Conservation (phyloP, 2,888 invertebrate species). For the Drosophila birchii region DNA sequence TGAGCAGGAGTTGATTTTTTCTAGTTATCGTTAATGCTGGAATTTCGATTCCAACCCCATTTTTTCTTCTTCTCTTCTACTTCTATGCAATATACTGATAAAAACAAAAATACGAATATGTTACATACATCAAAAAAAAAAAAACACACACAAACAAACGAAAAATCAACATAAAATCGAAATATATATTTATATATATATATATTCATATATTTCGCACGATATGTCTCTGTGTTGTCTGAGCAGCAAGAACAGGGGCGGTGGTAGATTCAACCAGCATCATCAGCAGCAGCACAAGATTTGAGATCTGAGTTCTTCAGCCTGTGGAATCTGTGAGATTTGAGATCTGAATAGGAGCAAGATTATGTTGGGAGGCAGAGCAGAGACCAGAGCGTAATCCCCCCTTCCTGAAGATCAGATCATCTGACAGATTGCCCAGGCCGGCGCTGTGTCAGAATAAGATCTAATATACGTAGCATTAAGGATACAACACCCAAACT, state of each 20-base stretch:
- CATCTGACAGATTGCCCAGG: slow-evolving; percentile 2
- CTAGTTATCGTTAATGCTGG: slow-evolving; percentile 76
- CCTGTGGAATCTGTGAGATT: slow-evolving; percentile 2
- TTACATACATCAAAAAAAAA: slow-evolving; percentile 1
- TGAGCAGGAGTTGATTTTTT: slow-evolving; percentile 52
- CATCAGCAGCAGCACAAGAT: slow-evolving; percentile 55
- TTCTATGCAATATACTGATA: slow-evolving; percentile 64
- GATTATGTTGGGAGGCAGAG: slow-evolving; percentile 2
- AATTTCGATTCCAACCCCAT: slow-evolving; percentile 81
- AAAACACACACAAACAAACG: neutral
- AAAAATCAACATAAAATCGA: slow-evolving; percentile 21
- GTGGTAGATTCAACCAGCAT: slow-evolving; percentile 51
- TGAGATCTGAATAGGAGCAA: slow-evolving; percentile 15
- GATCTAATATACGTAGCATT: slow-evolving; percentile 3
- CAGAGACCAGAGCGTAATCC: neutral
- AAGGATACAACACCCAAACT: slow-evolving; percentile 1
- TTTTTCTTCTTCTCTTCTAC: slow-evolving; percentile 77
- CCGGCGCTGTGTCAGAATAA: slow-evolving; percentile 7
- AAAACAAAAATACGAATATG: slow-evolving; percentile 20
- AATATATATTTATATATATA: slow-evolving; percentile 3
- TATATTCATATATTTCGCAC: neutral
- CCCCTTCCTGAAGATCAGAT: slow-evolving; percentile 2
- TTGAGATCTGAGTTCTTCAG: slow-evolving; percentile 22
- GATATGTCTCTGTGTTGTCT: slow-evolving; percentile 41
- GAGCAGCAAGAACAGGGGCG: slow-evolving; percentile 57